These are phyloP conservation scores for Cheilosia vernalis DNA, from an alignment of 2,888 invertebrate species.

Conservation along the genomic window DNA sequence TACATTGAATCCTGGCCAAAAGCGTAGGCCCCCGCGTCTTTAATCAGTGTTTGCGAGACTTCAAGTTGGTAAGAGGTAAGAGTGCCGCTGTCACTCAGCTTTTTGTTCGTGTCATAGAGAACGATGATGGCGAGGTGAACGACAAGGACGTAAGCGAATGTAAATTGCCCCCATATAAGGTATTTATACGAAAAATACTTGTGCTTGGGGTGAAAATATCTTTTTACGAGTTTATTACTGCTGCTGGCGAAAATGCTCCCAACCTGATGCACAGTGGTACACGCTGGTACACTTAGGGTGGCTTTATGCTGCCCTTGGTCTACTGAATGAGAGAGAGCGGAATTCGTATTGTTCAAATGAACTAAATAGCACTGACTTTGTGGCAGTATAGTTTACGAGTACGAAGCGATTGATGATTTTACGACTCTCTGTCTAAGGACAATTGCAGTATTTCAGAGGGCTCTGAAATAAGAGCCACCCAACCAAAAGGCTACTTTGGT, in stretches of 20 bases:
- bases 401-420: conserved; percentile 28
- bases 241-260: conserved; percentile 21
- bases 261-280: background rate
- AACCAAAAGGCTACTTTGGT: background rate
- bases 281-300: background rate
- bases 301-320: background rate
- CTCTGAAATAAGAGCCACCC: background rate
- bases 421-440: conserved; percentile 20
- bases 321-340: background rate
- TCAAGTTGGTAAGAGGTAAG: background rate
- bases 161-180: conserved; percentile 19
- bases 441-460: too few species aligned
- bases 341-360: conserved; percentile 21
- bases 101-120: background rate
- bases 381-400: background rate
- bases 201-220: conserved; percentile 25
- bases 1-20: too few species aligned
- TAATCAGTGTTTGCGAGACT: too few species aligned
- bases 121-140: background rate
- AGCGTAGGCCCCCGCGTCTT: too few species aligned
- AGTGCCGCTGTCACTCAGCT: background rate
- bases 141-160: conserved; percentile 14
- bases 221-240: conserved; percentile 50
- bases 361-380: conserved; percentile 1
- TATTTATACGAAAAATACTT: conserved; percentile 1